A percentile compares a stretch with the other conserved stretches of the same genome.
Evolutionary conservation across 35 echinoderm and acorn worm genomes (phyloP).

Genomic region (Ptychodera flava): DNA sequence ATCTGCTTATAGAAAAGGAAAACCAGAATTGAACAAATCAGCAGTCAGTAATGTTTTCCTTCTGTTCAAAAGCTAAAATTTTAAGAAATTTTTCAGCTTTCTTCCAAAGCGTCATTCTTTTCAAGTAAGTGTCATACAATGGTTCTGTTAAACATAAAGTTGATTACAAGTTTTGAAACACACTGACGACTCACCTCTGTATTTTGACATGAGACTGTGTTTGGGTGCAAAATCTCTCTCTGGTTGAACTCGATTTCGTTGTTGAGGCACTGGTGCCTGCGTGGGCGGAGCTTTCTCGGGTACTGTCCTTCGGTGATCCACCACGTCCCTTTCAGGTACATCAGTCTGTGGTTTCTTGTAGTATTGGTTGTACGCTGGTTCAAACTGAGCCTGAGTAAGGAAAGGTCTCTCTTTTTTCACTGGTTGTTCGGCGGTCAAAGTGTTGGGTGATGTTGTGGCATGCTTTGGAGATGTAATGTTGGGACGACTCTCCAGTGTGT

Average conservation of each 20-base stretch:
- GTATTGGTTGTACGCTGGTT: neutral
- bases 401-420: neutral
- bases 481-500: neutral
- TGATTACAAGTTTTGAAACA: neutral
- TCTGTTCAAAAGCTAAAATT: too few species aligned
- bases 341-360: neutral
- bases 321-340: neutral
- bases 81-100: too few species aligned
- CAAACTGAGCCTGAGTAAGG: neutral
- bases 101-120: too few species aligned
- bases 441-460: neutral
- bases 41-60: too few species aligned
- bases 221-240: constrained; percentile 45
- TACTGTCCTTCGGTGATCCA: neutral
- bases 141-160: too few species aligned
- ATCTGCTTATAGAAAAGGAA: constrained; percentile 34
- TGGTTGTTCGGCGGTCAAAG: neutral
- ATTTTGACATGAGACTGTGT: constrained; percentile 69
- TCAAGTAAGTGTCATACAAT: too few species aligned
- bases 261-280: neutral
- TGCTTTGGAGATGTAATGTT: neutral
- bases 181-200: constrained; percentile 59
- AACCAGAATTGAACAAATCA: too few species aligned
- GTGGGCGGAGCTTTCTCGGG: neutral
- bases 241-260: constrained; percentile 21